Evolutionary conservation across 2,113 vertebrate species (phyloP).

Genomic region (Corythornis cristatus): DNA sequence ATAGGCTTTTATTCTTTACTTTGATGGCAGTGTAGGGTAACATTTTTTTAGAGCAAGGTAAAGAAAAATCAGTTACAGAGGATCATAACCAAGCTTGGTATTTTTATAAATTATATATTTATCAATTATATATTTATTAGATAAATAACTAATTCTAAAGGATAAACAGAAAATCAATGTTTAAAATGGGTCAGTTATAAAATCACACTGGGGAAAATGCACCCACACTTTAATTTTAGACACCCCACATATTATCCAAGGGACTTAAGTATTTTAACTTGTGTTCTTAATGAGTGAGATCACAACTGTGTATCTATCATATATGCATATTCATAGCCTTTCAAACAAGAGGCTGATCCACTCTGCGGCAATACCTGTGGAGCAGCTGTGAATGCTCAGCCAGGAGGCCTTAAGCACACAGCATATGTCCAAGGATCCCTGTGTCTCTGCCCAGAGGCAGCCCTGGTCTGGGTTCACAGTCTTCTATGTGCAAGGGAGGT

Average conservation of each 20-base stretch:
- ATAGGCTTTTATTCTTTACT: neutral
- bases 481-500: neutral
- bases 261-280: conserved; percentile 18
- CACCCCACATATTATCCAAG: neutral
- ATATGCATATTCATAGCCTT: neutral
- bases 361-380: neutral
- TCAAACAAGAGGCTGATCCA: neutral
- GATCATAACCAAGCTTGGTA: neutral
- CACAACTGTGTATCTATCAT: neutral
- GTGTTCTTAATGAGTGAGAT: neutral
- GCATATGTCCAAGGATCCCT: neutral
- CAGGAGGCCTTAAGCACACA: neutral
- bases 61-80: neutral
- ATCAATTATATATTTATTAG: neutral
- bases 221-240: neutral
- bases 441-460: neutral
- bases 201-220: neutral
- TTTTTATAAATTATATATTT: no score
- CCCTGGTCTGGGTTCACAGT: neutral
- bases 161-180: neutral
- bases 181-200: neutral
- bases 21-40: neutral
- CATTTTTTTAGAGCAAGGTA: neutral
- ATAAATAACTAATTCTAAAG: neutral
- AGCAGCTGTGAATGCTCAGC: neutral